These are phyloP conservation scores for Pogonognathellus flavescens DNA, from an alignment of 1,140 invertebrate genomes.

Conservation along the genomic window DNA sequence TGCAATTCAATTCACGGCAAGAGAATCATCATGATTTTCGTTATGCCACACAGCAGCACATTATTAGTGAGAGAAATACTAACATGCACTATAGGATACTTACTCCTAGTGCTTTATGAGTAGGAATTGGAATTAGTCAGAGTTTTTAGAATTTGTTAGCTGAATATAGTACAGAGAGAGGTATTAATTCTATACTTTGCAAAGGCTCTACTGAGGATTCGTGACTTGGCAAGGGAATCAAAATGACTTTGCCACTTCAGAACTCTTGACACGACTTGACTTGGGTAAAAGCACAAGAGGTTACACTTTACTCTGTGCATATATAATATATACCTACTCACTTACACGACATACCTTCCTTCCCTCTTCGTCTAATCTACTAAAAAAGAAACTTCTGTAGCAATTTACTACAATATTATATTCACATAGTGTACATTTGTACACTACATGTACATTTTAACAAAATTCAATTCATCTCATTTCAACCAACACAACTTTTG, in stretches of 20 bases:
- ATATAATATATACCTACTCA: too few relatives aligned
- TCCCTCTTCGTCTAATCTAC: not conserved
- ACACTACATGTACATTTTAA: not conserved
- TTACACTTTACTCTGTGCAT: too few relatives aligned
- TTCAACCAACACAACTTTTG: not conserved
- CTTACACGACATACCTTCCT: too few relatives aligned
- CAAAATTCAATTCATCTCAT: not conserved
- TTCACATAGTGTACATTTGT: not conserved
- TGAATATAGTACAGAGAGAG: not conserved
- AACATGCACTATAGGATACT: too few relatives aligned
- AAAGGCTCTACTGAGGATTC: not conserved
- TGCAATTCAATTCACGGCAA: too few relatives aligned
- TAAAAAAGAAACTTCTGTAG: not conserved
- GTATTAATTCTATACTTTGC: not conserved
- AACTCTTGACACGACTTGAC: slow-evolving; percentile 11
- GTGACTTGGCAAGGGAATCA: slow-evolving; percentile 16
- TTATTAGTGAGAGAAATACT: too few relatives aligned
- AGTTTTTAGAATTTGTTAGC: not conserved
- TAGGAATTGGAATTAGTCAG: not conserved
- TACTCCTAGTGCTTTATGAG: not conserved
- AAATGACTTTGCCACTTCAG: slow-evolving; percentile 9
- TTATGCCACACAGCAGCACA: too few relatives aligned
- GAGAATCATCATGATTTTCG: too few relatives aligned
- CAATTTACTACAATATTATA: not conserved
- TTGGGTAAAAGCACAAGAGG: not conserved